Evolutionary conservation across 1,140 invertebrate genomes (phyloP), one percentile per base, ranked within the genome.

Genomic region (Ephestia elutella): DNA sequence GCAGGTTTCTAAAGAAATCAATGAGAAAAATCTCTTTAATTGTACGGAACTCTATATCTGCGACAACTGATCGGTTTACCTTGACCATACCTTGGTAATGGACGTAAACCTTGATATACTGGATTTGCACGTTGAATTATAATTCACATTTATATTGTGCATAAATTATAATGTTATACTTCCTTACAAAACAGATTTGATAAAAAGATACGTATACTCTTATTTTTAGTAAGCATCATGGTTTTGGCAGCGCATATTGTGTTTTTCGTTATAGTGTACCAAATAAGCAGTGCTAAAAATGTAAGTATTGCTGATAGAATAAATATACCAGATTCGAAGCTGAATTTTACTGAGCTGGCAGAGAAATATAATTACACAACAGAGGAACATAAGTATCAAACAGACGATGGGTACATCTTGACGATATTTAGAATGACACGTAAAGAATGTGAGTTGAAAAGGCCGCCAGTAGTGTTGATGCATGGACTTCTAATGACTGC

Each of bases 401-500:
- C 90, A 0, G 78, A 89, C 55, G 90, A 91, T 67, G 90, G 89
- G 11, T 91, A 91, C 57, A 68, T 91, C 0, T 57, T 91, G 9
- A 87, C 73, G 0, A 54, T 90, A 5, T 88, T 89, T 62, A 77
- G 89, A 28, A 88, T 91, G 20, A 62, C 74, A 21, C 62, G 60
- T 13, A 76, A 61, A 35, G 68, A 70, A 55, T 73, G 69, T 49
- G n/a, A 58, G 10, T 54, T 53, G 0, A 60, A 48, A 18, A 54
- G 54, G 5, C 70, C 77, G 5, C 80, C 84, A 8, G 75, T 84
- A 9, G 53, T 84, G 0, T 62, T 87, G 0, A 72, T 78, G 77
- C 95, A 96, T 69, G 95, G 94, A 8, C 73, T 95, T 0, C 76
- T 95, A 0, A 89, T 89, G 11, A 92, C 91, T 59, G 92, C 93